These are phyloP conservation scores for Ditylenchus dipsaci DNA, from an alignment of 1,140 invertebrate genomes.

Conservation along the genomic window DNA sequence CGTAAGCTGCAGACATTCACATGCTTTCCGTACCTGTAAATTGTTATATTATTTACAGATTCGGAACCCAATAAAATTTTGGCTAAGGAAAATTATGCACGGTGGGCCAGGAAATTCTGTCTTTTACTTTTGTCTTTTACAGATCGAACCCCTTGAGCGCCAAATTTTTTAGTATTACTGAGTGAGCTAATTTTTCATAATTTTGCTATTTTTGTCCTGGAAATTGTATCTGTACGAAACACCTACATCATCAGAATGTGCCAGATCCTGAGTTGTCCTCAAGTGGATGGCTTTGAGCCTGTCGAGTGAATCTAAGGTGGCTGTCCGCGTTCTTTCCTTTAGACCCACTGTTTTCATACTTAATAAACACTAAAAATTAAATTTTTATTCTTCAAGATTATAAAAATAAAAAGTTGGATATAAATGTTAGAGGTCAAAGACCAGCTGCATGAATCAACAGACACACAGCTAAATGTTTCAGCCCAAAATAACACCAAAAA, in stretches of 20 bases:
- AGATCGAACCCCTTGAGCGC: too few relatives aligned
- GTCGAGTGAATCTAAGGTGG: slow-evolving; percentile 15
- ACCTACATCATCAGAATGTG: slow-evolving; percentile 14
- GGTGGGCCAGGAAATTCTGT: background rate
- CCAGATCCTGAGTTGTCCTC: slow-evolving; percentile 14
- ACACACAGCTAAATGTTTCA: too few relatives aligned
- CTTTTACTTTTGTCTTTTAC: background rate
- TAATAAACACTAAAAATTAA: too few relatives aligned
- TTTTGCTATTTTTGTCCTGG: too few relatives aligned
- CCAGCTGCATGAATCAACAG: too few relatives aligned
- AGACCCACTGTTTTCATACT: background rate
- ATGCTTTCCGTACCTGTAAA: slow-evolving; percentile 45
- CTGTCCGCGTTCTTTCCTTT: background rate
- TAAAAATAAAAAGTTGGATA: too few relatives aligned
- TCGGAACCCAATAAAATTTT: background rate
- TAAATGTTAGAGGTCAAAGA: too few relatives aligned
- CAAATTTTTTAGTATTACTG: too few relatives aligned
- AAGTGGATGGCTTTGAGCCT: slow-evolving; percentile 27
- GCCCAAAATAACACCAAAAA: too few relatives aligned
- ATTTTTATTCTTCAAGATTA: too few relatives aligned
- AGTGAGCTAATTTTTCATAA: too few relatives aligned
- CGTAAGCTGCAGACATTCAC: slow-evolving; percentile 35
- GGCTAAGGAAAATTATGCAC: background rate
- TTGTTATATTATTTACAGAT: slow-evolving; percentile 14
- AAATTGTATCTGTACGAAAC: too few relatives aligned